A percentile compares a stretch with the other conserved stretches of the same genome.
These are phyloP conservation scores for Fragum whitleyi DNA, from an alignment of 2,888 invertebrate genomes.

Conservation along the genomic window DNA sequence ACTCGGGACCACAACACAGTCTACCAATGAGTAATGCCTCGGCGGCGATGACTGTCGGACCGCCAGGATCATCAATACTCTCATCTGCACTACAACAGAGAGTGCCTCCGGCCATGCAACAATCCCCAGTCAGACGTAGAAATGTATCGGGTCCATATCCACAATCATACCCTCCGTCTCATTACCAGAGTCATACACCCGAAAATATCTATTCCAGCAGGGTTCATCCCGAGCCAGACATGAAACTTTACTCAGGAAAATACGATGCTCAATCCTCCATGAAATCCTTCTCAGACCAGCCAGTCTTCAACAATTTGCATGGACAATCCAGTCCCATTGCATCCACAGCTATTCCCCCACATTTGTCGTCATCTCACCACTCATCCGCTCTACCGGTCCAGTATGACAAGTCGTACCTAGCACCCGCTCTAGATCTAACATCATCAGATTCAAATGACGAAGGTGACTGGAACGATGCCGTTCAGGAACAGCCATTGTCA, in stretches of 20 bases:
- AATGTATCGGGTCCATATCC: conserved; percentile 41
- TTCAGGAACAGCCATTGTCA: conserved; percentile 71
- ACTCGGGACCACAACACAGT: conserved; percentile 11
- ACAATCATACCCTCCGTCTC: conserved; percentile 25
- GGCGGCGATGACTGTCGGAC: conserved; percentile 4
- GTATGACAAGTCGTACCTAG: conserved; percentile 52
- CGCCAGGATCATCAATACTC: neutral
- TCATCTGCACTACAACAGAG: conserved; percentile 24
- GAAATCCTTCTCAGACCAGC: conserved; percentile 59
- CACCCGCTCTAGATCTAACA: conserved; percentile 54
- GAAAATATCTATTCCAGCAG: conserved; percentile 45
- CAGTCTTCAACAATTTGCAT: conserved; percentile 34
- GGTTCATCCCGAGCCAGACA: conserved; percentile 39
- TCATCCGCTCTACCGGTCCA: conserved; percentile 33
- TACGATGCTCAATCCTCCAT: conserved; percentile 51
- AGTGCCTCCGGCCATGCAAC: conserved; percentile 39
- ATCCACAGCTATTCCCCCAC: conserved; percentile 49
- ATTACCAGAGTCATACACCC: neutral
- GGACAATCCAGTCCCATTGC: conserved; percentile 52
- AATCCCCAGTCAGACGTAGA: conserved; percentile 57
- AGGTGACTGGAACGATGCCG: conserved; percentile 57
- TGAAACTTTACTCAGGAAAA: conserved; percentile 53
- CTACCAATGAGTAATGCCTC: conserved; percentile 22
- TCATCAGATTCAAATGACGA: conserved; percentile 65
- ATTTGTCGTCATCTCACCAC: conserved; percentile 43